A percentile compares a stretch with the other conserved stretches of the same genome.
Evolutionary conservation across 2,888 invertebrate species (phyloP).

Genomic region (Nomada lathburiana): DNA sequence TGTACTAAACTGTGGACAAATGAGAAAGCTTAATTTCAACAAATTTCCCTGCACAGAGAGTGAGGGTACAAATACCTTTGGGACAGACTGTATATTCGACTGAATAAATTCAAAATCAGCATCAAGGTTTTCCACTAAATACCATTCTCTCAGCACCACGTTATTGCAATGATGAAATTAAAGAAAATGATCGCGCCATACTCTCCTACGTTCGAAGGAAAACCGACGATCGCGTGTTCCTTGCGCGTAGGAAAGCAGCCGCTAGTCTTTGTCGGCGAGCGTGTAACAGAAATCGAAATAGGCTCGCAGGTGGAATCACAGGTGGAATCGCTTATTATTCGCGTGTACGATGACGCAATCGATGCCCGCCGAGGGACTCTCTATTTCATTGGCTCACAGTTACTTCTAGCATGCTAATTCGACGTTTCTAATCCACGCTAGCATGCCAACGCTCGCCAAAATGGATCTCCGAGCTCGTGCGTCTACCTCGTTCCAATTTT

Average conservation of each 20-base stretch:
- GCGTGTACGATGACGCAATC: conserved; percentile 67
- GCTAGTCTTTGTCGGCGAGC: conserved; percentile 23
- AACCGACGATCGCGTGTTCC: neutral
- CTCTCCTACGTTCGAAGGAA: neutral
- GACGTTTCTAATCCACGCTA: conserved; percentile 78
- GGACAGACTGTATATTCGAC: too few species aligned
- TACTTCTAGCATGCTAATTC: conserved; percentile 79
- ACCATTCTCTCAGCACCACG: too few species aligned
- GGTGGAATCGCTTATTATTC: conserved; percentile 65
- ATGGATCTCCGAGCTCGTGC: conserved; percentile 57
- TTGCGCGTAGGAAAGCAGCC: conserved; percentile 1
- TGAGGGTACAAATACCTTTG: too few species aligned
- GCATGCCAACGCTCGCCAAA: conserved; percentile 63
- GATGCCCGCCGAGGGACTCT: conserved; percentile 67
- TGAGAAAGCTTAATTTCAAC: too few species aligned
- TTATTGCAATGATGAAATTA: too few species aligned
- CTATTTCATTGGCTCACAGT: conserved; percentile 73
- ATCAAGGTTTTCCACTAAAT: too few species aligned
- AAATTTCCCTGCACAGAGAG: too few species aligned
- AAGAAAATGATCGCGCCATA: too few species aligned
- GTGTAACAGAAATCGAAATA: conserved; percentile 30
- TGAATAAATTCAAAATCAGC: too few species aligned
- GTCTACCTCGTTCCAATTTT: conserved; percentile 77
- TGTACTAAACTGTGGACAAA: neutral
- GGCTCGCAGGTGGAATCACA: conserved; percentile 47